These are phyloP conservation scores for Paracanthobrama guichenoti DNA, from an alignment of 2,113 vertebrate species.

Conservation along the genomic window DNA sequence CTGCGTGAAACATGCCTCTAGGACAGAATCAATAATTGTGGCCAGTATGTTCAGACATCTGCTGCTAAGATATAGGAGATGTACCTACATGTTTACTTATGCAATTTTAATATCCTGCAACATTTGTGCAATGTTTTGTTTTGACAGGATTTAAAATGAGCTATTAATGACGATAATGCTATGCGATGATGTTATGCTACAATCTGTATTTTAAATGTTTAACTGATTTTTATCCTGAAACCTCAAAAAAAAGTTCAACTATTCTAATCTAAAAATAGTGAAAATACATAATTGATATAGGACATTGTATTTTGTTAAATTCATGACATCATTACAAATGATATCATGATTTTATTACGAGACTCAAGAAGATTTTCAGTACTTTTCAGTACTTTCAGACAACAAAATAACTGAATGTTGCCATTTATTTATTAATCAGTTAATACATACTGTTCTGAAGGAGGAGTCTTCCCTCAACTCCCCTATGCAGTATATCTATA, in stretches of 20 bases:
- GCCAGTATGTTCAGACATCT: slow-evolving; percentile 28
- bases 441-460: too few relatives aligned
- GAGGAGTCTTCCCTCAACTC: too few relatives aligned
- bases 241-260: background rate
- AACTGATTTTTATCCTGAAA: background rate
- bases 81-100: slow-evolving; percentile 5
- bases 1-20: background rate
- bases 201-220: background rate
- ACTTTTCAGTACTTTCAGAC: background rate
- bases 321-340: too few relatives aligned
- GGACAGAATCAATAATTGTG: slow-evolving; percentile 11
- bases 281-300: background rate
- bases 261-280: background rate
- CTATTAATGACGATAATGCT: background rate
- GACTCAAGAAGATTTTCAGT: background rate
- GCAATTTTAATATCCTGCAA: background rate
- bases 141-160: background rate
- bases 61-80: background rate
- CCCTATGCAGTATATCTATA: background rate
- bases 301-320: background rate
- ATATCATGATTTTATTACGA: too few relatives aligned
- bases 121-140: background rate
- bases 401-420: background rate
- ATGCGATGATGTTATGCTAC: background rate
- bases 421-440: background rate